Base-by-base conservation (phyloP, 2,113 vertebrate genomes). In the Tyrannus savana region DNA sequence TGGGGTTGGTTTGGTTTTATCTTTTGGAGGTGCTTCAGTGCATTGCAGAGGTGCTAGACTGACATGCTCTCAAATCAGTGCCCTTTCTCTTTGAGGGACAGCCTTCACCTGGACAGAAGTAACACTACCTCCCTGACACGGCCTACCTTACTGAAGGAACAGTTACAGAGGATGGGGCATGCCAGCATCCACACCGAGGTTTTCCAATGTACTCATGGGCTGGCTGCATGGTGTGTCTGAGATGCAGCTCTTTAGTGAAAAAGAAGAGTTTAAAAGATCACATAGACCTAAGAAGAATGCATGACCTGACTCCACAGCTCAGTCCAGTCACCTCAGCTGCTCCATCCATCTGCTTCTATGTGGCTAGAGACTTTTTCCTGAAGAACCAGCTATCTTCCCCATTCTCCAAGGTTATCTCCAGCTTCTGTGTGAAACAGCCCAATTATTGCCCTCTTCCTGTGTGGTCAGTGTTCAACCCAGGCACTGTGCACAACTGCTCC, bases 381-480 rank as follows among this genome's bases (percentile, higher is more conserved):
- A 30, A 73, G 46, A 69, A 74, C 21, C 31, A 74, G 16, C 14
- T 66, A 0, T 14, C 59, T 14, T 50, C 25, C 33, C 8, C 22
- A 33, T 12, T 37, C 50, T 62, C 56, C 31, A 62, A 41, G 30
- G 21, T 46, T 60, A 83, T 3, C 69, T 41, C 41, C 37, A 69
- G 67, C 28, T 74, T 50, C n/a, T 74, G 28, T 12, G 41, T 49
- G 28, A 60, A 92, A 69, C 25, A 58, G 5, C 15, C 3, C 55
- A 60, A 37, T 25, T 33, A 5, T 2, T 72, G 55, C 22, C 76
- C 53, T 52, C 37, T 56, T 46, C 37, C 67, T 37, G 11, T 10
- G 22, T 0, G 5, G 23, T 8, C 55, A 37, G 8, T 2, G 14
- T 33, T 69, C 5, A 2, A 46, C 19, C 6, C 53, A 24, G 15